These are phyloP conservation scores for Cryptophagus acutangulus DNA, from an alignment of 2,888 invertebrate genomes.

Conservation along the genomic window DNA sequence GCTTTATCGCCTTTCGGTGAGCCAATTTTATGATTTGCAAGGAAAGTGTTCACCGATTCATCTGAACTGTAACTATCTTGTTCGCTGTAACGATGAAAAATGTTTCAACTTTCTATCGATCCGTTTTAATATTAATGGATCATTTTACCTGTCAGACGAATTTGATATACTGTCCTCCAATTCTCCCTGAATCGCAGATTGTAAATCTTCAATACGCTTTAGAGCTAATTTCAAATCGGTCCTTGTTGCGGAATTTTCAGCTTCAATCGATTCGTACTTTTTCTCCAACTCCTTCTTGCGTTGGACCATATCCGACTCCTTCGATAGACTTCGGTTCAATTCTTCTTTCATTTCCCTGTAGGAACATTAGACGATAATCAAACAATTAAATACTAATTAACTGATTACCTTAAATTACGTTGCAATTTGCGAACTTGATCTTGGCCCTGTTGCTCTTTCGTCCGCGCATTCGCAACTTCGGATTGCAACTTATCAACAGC, in stretches of 20 bases:
- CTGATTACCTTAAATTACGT: conserved; percentile 55
- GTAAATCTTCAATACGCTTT: conserved; percentile 84
- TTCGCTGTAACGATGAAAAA: conserved; percentile 48
- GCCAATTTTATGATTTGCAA: conserved; percentile 56
- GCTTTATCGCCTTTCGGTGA: conserved; percentile 24
- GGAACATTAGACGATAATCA: conserved; percentile 6
- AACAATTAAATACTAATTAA: conserved; percentile 1
- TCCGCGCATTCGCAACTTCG: conserved; percentile 66
- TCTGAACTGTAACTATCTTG: conserved; percentile 64
- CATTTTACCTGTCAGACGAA: conserved; percentile 60
- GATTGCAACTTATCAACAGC: conserved; percentile 65
- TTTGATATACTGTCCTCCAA: conserved; percentile 63
- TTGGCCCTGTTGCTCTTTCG: conserved; percentile 70
- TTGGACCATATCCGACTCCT: conserved; percentile 70
- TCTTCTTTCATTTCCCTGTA: conserved; percentile 74
- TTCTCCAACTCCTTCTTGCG: conserved; percentile 74
- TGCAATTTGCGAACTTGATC: conserved; percentile 74
- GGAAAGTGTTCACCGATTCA: conserved; percentile 61
- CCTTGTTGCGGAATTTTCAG: conserved; percentile 65
- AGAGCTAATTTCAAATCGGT: conserved; percentile 84
- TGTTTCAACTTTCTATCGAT: too few species aligned
- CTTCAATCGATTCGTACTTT: conserved; percentile 63
- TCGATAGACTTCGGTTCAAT: conserved; percentile 61
- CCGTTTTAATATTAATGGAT: conserved; percentile 8
- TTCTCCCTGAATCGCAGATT: conserved; percentile 87